Evolutionary conservation across 2,113 vertebrate genomes (phyloP), one percentile per base, ranked within the genome.

Genomic region (Plectropomus leopardus): DNA sequence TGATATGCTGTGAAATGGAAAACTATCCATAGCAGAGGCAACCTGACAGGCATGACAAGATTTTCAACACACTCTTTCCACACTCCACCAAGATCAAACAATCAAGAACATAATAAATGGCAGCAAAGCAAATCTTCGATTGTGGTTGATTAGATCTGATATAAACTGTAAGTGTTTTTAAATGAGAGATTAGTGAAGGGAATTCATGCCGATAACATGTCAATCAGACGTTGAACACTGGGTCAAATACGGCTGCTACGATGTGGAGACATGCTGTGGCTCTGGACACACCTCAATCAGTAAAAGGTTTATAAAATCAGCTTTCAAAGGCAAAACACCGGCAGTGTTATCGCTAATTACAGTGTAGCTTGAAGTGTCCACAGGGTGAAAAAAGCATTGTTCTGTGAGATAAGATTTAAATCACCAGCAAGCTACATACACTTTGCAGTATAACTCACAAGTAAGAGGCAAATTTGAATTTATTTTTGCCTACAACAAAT

Each of bases 1-100:
- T 80, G 82, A 87, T 88, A 72, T 63, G 73, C 77, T 86, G 84
- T 84, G 89, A 91, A 88, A 90, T 84, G 63, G 58, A 88, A 92
- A 86, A 78, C 60, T 84, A 82, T 89, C 78, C 73, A 81, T 61
- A 80, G 78, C 87, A 72, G 60, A 85, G 64, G 28, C 48, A 79
- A 78, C 63, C 77, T 78, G 86, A 90, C 83, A 88, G 60, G 75
- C 88, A 75, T 85, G 84, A 36, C 76, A 58, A 42, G 36, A 65
- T 72, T 65, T 59, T 83, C 30, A 16, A 75, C 57, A 58, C 71
- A 14, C 24, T 80, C 61, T 78, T 65, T 74, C 61, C 63, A 61
- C 76, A 81, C 70, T 78, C 19, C 34, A 63, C 45, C 15, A 61
- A 48, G 57, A 91, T 76, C 73, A 87, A 75, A 76, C 61, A 76